Percentiles rank a stretch among this genome's conserved stretches.
Evolutionary conservation across 2,113 vertebrate genomes (phyloP).

Genomic region (Antigone vipio): DNA sequence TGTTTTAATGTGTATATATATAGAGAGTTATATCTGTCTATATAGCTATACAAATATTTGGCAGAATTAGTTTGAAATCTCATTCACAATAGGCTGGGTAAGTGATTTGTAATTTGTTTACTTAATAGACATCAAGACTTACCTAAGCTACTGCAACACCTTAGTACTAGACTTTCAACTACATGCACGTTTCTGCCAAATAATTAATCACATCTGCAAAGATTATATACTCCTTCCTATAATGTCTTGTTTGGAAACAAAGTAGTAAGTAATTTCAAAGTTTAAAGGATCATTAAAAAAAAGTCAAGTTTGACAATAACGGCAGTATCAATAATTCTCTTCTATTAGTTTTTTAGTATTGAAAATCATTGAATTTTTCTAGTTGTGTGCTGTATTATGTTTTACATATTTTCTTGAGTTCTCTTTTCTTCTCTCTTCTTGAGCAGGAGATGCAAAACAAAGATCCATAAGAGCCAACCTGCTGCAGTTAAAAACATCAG

Average conservation of each 20-base stretch:
- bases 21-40: background rate
- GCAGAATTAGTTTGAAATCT: background rate
- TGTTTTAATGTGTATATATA: background rate
- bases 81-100: background rate
- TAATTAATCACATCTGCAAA: background rate
- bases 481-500: constrained; percentile 46
- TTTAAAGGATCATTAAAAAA: background rate
- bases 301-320: background rate
- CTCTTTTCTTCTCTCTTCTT: constrained; percentile 56
- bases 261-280: background rate
- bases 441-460: constrained; percentile 57
- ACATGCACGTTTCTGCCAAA: background rate
- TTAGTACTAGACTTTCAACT: background rate
- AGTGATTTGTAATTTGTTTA: background rate
- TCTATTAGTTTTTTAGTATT: background rate
- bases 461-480: constrained; percentile 4
- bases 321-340: background rate
- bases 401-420: constrained; percentile 52
- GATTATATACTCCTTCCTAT: background rate
- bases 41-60: background rate
- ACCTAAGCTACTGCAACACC: background rate
- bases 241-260: background rate
- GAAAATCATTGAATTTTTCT: background rate
- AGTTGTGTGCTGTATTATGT: background rate
- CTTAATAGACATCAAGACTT: background rate